Evolutionary conservation across 2,888 invertebrate species (phyloP).

Genomic region (Subacronicta megacephala): DNA sequence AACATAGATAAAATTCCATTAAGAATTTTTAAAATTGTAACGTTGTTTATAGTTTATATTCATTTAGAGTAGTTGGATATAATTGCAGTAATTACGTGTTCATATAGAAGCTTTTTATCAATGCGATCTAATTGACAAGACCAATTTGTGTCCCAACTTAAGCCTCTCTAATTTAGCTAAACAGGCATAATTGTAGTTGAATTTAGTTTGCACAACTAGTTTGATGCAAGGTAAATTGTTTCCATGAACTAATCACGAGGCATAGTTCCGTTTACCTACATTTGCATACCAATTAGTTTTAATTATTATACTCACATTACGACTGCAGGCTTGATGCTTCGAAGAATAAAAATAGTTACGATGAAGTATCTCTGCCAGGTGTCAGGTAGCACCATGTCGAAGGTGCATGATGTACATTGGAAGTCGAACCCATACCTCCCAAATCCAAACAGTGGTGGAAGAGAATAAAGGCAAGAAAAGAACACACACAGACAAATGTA

Average conservation of each 20-base stretch:
- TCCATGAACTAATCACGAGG: constrained; percentile 8
- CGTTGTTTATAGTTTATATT: constrained; percentile 7
- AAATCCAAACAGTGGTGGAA: constrained; percentile 76
- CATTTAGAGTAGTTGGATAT: background rate
- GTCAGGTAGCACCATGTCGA: constrained; percentile 75
- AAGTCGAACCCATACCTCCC: constrained; percentile 80
- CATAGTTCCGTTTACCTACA: background rate
- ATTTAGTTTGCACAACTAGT: constrained; percentile 12
- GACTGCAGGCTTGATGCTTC: constrained; percentile 76
- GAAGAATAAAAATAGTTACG: constrained; percentile 71
- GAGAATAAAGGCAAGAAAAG: constrained; percentile 74
- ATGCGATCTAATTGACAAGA: constrained; percentile 19
- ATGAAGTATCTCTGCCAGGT: constrained; percentile 71
- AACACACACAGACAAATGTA: constrained; percentile 73
- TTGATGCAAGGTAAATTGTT: constrained; percentile 16
- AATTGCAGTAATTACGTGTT: constrained; percentile 13
- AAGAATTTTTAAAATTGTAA: constrained; percentile 11
- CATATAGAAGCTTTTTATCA: constrained; percentile 10
- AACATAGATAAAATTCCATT: constrained; percentile 4
- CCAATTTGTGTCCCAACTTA: constrained; percentile 15
- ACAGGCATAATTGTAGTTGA: constrained; percentile 3
- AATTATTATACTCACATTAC: constrained; percentile 74
- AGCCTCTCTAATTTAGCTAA: constrained; percentile 14
- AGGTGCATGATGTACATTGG: constrained; percentile 77
- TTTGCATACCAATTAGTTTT: background rate